A percentile compares a stretch with the other conserved stretches of the same genome.
Evolutionary conservation across 1,140 invertebrate genomes (phyloP).

Genomic region (Drosophila tani): DNA sequence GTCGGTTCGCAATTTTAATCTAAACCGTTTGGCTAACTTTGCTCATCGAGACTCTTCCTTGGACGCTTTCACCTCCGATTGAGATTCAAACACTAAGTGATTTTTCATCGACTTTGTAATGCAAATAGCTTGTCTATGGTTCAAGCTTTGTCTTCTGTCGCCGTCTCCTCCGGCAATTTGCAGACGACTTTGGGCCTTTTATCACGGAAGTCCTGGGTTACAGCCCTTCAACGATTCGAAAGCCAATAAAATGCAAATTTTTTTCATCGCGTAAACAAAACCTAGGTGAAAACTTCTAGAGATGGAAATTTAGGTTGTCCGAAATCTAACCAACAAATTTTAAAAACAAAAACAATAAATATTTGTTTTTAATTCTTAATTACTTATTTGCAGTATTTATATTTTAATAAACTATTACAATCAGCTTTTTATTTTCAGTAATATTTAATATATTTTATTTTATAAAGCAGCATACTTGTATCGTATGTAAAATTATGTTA

Average conservation of each 20-base stretch:
- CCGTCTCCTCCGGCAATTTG: neutral
- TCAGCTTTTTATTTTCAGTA: neutral
- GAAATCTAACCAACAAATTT: neutral
- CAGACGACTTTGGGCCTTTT: conserved; percentile 27
- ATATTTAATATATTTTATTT: neutral
- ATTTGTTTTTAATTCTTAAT: no score
- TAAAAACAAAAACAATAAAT: neutral
- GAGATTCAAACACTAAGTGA: conserved; percentile 60
- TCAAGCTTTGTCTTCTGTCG: conserved; percentile 8
- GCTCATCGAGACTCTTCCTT: conserved; percentile 25
- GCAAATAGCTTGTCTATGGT: conserved; percentile 60
- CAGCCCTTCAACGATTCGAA: conserved; percentile 37
- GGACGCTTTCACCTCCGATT: conserved; percentile 35
- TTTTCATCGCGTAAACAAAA: conserved; percentile 65
- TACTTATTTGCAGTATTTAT: neutral
- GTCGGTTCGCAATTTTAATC: conserved; percentile 31
- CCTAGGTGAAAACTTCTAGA: conserved; percentile 21
- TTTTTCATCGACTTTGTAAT: conserved; percentile 80
- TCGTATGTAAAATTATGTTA: no score
- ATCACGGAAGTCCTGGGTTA: conserved; percentile 18
- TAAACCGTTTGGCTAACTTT: conserved; percentile 34
- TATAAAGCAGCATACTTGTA: no score
- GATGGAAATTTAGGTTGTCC: conserved; percentile 19
- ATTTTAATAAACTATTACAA: no score
- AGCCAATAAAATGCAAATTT: conserved; percentile 81